phyloP scores from a whole-genome alignment of 1,140 invertebrate genomes.

The Drosophila sp. region DNA sequence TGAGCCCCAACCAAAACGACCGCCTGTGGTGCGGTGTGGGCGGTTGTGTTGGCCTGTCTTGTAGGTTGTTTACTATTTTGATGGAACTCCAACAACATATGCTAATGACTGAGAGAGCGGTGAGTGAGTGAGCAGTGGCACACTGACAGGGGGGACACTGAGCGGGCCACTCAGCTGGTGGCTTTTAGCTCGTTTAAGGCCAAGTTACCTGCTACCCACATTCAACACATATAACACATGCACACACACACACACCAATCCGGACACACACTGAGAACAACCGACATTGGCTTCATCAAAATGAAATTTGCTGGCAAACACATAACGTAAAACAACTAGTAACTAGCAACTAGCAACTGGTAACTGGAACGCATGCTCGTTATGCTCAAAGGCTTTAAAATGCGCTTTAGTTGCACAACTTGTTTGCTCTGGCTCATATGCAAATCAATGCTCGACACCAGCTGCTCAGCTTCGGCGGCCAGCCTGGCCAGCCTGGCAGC shows the following conservation, averaged over 20 bases:
- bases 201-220: slow-evolving; percentile 49
- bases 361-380: slow-evolving; percentile 58
- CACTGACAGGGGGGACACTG: slow-evolving; percentile 5
- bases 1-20: slow-evolving; percentile 43
- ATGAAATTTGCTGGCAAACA: slow-evolving; percentile 77
- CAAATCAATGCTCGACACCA: slow-evolving; percentile 23
- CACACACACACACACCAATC: slow-evolving; percentile 26
- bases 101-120: slow-evolving; percentile 63
- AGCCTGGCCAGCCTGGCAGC: not conserved
- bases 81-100: slow-evolving; percentile 78
- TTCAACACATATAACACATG: not conserved
- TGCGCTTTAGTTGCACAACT: slow-evolving; percentile 53
- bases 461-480: slow-evolving; percentile 3
- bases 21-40: slow-evolving; percentile 15
- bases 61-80: slow-evolving; percentile 53
- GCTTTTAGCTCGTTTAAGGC: slow-evolving; percentile 76
- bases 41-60: slow-evolving; percentile 56
- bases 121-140: no score
- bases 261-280: slow-evolving; percentile 27
- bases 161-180: slow-evolving; percentile 59
- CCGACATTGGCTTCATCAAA: slow-evolving; percentile 72
- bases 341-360: no score
- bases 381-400: slow-evolving; percentile 74
- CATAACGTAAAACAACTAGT: slow-evolving; percentile 43
- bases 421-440: slow-evolving; percentile 31